Base-by-base conservation (phyloP, 2,888 invertebrate species). In the Zelleria hepariella region DNA sequence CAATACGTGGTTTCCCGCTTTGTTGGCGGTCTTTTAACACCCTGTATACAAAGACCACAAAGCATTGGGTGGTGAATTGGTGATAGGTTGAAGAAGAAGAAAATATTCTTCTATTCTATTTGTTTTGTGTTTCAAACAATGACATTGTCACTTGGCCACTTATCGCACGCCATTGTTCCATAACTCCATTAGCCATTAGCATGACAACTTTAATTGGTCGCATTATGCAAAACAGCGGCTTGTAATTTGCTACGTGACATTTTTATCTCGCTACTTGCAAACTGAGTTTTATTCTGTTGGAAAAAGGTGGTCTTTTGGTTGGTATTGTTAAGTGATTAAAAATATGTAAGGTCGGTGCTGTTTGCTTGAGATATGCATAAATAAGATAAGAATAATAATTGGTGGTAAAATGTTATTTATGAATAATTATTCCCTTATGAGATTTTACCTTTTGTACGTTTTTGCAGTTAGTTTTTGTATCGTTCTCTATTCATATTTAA, bases 141-240 rank as follows among this genome's bases (percentile, higher is more conserved):
- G 32, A 55, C 32, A 55, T 55, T 55, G 55, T 55, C 55, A 21
- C 55, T 32, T 21, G 8, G 55, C 21, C 24, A 20, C 25, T 71
- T 80, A 78, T 82, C 77, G 72, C 77, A 79, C 68, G 74, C 68
- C 63, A 84, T 83, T 84, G 80, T 82, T 74, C 73, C 67, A 42
- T 42, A 5, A 42, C 4, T 42, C 32, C 15, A 42, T 42, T 42
- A 42, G 15, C 15, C 32, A 83, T 83, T 83, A 81, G 82, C 82
- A 84, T 83, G 74, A 70, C 69, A 65, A 67, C 64, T 59, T 63
- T 64, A 75, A 76, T 77, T 69, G 65, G 59, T 69, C 68, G 68
- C 72, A 75, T 78, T 76, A 80, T 77, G 74, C 70, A 73, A 72
- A 77, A 68, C 53, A 60, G 65, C 59, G 66, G 58, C 64, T 63